Conservation (phyloP, 2,797 vertebrate genomes). For the Catamblyrhynchus diadema region DNA sequence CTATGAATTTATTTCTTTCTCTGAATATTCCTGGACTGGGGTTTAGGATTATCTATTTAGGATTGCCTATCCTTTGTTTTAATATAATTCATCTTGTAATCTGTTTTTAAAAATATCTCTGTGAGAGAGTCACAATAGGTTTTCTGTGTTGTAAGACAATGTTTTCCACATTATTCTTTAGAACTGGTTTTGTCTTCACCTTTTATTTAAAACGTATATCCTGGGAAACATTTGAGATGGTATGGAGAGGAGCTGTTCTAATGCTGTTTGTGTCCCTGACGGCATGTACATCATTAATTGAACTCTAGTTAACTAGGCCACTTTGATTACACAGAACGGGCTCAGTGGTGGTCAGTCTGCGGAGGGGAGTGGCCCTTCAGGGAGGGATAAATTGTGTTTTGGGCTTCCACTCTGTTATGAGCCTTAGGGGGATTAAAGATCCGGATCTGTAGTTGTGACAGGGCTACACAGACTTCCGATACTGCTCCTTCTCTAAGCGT, state of each 20-base stretch:
- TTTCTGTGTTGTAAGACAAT: background rate
- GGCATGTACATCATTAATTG: fast-evolving
- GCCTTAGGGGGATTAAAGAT: background rate
- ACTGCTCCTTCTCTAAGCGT: fast-evolving
- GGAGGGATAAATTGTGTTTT: background rate
- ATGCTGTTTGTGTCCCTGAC: background rate
- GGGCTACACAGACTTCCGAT: fast-evolving
- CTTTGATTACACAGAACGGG: background rate
- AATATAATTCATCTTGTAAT: background rate
- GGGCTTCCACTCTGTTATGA: background rate
- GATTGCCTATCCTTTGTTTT: background rate
- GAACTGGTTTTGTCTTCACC: background rate
- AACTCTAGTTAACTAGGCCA: background rate
- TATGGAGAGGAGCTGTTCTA: background rate
- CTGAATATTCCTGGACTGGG: background rate
- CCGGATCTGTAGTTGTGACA: background rate
- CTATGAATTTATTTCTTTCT: background rate
- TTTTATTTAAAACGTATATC: background rate
- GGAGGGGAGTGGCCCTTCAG: background rate
- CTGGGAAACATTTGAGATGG: background rate
- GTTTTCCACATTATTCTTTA: background rate
- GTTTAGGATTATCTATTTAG: background rate
- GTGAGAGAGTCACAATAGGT: background rate
- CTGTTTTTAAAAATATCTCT: background rate
- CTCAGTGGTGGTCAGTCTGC: fast-evolving